Evolutionary conservation across 2,888 invertebrate species (phyloP).

Genomic region (Amitus sp.): DNA sequence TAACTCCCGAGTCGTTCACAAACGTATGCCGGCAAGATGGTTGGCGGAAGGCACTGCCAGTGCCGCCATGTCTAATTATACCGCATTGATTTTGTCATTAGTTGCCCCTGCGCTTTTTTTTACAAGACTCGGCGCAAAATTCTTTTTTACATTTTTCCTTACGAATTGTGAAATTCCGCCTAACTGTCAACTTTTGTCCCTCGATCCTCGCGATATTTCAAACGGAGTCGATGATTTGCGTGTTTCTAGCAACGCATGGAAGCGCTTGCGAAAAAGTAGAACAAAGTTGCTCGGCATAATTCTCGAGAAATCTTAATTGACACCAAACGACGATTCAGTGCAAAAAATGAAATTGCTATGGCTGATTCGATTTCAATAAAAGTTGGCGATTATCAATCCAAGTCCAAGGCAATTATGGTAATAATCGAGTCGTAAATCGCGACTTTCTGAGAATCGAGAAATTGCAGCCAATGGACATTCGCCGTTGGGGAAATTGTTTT

Average conservation of each 20-base stretch:
- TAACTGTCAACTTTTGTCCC: neutral
- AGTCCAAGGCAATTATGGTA: constrained; percentile 13
- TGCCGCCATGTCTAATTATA: constrained; percentile 58
- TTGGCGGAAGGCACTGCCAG: constrained; percentile 40
- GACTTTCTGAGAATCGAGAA: constrained; percentile 11
- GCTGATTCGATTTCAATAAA: constrained; percentile 12
- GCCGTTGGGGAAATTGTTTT: constrained; percentile 14
- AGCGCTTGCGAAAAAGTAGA: neutral
- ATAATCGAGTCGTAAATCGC: constrained; percentile 11
- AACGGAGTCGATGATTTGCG: too few relatives aligned
- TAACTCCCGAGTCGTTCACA: constrained; percentile 51
- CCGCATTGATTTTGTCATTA: constrained; percentile 66
- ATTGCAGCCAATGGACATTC: neutral
- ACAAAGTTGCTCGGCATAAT: neutral
- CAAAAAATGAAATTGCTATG: constrained; percentile 6
- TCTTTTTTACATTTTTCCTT: constrained; percentile 36
- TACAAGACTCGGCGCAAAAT: constrained; percentile 49
- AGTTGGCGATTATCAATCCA: constrained; percentile 1
- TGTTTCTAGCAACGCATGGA: too few relatives aligned
- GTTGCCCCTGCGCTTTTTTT: constrained; percentile 55
- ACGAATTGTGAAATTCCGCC: constrained; percentile 3
- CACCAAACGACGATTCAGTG: neutral
- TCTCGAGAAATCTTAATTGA: constrained; percentile 3
- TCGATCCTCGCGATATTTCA: too few relatives aligned
- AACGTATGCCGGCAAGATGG: constrained; percentile 35